Evolutionary conservation across 1,140 invertebrate genomes (phyloP), one percentile per base, ranked within the genome.

Genomic region (Ceratoteleas bidentatus): DNA sequence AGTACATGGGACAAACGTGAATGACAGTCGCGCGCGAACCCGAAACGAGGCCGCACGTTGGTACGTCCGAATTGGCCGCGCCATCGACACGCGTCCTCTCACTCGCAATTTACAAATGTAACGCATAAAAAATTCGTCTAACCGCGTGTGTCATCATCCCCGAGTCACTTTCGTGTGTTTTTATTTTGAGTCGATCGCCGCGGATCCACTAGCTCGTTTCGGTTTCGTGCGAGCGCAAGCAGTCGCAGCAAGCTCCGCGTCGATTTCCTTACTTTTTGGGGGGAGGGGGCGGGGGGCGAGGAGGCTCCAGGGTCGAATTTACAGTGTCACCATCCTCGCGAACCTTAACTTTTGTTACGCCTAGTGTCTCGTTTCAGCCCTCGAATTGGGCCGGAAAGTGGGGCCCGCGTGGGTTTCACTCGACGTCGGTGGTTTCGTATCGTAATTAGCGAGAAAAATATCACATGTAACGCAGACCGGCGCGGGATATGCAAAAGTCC

Each of bases 361-460:
- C 34, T n/a, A n/a, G 34, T 4, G 34, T 36, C 34, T 4, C 34
- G 34, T 36, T 36, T 36, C 34, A 4, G 4, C 34, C 34, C 34
- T 36, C 34, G 34, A 36, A 36, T 6, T 4, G 34, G 66, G 13
- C n/a, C 13, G 38, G 47, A 66, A 54, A 38, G 54, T n/a, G n/a
- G n/a, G n/a, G n/a, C n/a, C n/a, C 70, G 24, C 61, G 49, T 43
- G 66, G 72, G 49, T 49, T 76, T 76, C 54, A 62, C 61, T 69
- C 57, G 50, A 70, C 60, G 52, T 36, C 47, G 65, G 33, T 68
- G 34, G 66, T 57, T n/a, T n/a, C n/a, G n/a, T n/a, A n/a, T 61
- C 64, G 52, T 69, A 60, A 69, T 77, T 50, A 69, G 50, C 77
- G 33, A 53, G 64, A 70, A 83, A 82, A 83, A 76, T 79, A 83